These are phyloP conservation scores for Anthoscopus minutus DNA, from an alignment of 2,113 vertebrate species.

Conservation along the genomic window DNA sequence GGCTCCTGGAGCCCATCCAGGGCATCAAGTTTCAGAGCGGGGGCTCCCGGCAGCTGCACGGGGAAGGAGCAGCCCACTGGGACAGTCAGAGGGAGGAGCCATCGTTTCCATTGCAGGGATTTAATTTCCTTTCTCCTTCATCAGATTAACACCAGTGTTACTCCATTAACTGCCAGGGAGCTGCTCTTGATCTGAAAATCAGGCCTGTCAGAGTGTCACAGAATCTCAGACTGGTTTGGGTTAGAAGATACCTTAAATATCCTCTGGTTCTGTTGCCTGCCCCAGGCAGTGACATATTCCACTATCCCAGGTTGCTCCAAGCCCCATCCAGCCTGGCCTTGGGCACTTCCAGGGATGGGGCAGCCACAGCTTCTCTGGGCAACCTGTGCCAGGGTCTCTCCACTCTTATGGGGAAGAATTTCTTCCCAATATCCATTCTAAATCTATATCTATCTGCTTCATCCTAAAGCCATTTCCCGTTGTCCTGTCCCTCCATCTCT, in stretches of 20 bases:
- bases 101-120: not conserved
- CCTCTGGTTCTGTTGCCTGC: not conserved
- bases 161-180: not conserved
- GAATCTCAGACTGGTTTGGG: not conserved
- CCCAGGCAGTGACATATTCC: not conserved
- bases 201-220: not conserved
- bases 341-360: not conserved
- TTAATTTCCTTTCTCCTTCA: not conserved
- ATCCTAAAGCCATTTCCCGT: not conserved
- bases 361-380: not conserved
- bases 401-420: not conserved
- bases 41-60: not conserved
- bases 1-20: not conserved
- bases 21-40: not conserved
- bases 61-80: not conserved
- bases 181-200: not conserved
- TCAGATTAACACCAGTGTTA: not conserved
- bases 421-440: not conserved
- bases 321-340: rapidly evolving
- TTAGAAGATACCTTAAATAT: not conserved
- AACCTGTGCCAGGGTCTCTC: rapidly evolving
- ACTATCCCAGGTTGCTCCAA: not conserved
- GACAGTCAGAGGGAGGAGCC: not conserved
- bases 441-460: not conserved
- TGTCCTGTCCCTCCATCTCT: not conserved